Percentiles rank a stretch among this genome's conserved stretches.
These are phyloP conservation scores for Pagrus major DNA, from an alignment of 2,113 vertebrate genomes.

Conservation along the genomic window DNA sequence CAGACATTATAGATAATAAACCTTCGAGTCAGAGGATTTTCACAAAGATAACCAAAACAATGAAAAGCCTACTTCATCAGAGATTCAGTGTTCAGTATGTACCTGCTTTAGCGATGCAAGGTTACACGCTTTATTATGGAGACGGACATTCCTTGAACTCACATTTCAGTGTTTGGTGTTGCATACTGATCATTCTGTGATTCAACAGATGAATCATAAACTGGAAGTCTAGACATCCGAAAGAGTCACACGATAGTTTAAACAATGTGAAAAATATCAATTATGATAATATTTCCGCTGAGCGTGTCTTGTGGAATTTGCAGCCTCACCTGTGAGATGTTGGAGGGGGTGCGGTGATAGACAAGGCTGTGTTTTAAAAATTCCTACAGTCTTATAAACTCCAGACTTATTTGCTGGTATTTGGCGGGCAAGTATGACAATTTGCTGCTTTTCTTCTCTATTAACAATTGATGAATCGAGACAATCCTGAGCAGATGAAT, in stretches of 20 bases:
- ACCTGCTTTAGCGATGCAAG: slow-evolving; percentile 29
- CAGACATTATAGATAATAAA: slow-evolving; percentile 61
- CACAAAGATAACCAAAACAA: slow-evolving; percentile 37
- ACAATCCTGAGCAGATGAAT: neutral
- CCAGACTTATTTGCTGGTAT: neutral
- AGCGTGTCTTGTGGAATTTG: slow-evolving; percentile 6
- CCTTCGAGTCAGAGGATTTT: slow-evolving; percentile 15
- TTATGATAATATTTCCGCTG: neutral
- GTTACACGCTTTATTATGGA: slow-evolving; percentile 30
- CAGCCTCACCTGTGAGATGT: slow-evolving; percentile 11
- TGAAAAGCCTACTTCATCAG: neutral
- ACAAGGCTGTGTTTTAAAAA: neutral
- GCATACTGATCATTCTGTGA: slow-evolving; percentile 19
- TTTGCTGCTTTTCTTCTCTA: too few species aligned
- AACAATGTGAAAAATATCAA: slow-evolving; percentile 18
- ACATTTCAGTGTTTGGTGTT: slow-evolving; percentile 30
- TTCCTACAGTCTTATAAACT: neutral
- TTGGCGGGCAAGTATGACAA: too few species aligned
- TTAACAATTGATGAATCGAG: neutral
- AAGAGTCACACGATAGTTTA: slow-evolving; percentile 7
- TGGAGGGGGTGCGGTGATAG: neutral
- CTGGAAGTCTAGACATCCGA: slow-evolving; percentile 8
- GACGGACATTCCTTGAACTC: slow-evolving; percentile 48
- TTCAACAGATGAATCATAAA: slow-evolving; percentile 21
- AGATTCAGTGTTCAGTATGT: neutral